Evolutionary conservation across 2,113 vertebrate genomes (phyloP), one percentile per base, ranked within the genome.

Genomic region (Pluvialis apricaria): DNA sequence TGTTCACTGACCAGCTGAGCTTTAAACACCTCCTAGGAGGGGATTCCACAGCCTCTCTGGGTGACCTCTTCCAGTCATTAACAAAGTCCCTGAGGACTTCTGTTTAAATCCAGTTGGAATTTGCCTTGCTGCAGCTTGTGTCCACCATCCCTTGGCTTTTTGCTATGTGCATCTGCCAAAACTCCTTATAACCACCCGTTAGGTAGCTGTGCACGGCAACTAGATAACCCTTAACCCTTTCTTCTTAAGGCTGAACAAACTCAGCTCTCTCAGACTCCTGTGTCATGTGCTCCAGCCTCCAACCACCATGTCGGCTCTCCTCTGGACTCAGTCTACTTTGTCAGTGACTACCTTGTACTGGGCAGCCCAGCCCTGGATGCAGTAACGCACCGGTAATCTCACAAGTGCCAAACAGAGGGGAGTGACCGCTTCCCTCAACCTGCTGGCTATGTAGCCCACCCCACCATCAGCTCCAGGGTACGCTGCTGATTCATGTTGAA

Each of bases 231-330:
- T 58, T 9, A 49, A 3, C 5, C 6, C 14, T 82, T 60, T 80
- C 22, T 75, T 78, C 44, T 65, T 68, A 45, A 55, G 40, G 31
- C 13, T 62, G 42, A 61, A 45, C 5, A 89, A 73, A 79, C 5
- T 5, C 34, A 52, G 4, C 29, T 45, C 28, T 34, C 28, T 45
- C 40, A 66, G 51, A 25, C 3, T 52, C 15, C 36, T 9, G 18
- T 14, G 15, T 58, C 36, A 24, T 7, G 1, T 31, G 22, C 13
- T 47, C 29, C 60, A 79, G 20, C 5, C 15, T 14, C 11, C 60
- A 69, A 2, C 2, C 22, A 54, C 7, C 6, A 21, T 0, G 0
- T 20, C 1, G 26, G 19, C 8, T 45, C 15, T 86, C 6, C 12
- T 42, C n/a, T 51, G 18, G 28, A 72, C 11, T 79, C 34, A 32